Evolutionary conservation across 2,888 invertebrate genomes (phyloP).

Genomic region (Lissonota sp.): DNA sequence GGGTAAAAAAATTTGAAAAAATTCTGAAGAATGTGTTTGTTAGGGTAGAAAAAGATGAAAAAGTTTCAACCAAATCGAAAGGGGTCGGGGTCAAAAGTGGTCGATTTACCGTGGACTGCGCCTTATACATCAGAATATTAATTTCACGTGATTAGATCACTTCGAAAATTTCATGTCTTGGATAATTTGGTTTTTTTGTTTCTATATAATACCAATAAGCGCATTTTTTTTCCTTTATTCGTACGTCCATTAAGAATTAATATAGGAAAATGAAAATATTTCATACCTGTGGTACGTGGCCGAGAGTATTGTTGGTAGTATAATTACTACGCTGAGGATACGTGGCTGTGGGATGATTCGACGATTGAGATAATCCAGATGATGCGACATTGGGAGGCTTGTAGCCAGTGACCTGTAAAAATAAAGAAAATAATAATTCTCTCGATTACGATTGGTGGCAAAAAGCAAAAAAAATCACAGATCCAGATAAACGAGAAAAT

Average conservation of each 20-base stretch:
- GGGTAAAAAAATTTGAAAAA: no score
- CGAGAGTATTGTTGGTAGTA: constrained; percentile 77
- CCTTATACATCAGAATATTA: constrained; percentile 24
- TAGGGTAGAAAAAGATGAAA: no score
- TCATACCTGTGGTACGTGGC: constrained; percentile 80
- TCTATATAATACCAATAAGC: no score
- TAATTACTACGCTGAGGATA: constrained; percentile 80
- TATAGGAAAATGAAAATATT: constrained; percentile 13
- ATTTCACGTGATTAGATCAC: constrained; percentile 4
- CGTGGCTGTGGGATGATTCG: constrained; percentile 76
- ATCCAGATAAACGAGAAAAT: not conserved
- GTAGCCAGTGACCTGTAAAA: constrained; percentile 79
- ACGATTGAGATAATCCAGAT: constrained; percentile 76
- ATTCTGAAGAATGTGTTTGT: no score
- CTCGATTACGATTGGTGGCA: not conserved
- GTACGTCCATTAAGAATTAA: not conserved
- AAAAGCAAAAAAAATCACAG: not conserved
- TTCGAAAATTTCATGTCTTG: constrained; percentile 4
- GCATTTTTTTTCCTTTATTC: no score
- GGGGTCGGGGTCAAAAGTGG: no score
- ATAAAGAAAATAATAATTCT: constrained; percentile 17
- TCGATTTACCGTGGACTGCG: no score
- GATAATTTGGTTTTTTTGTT: not conserved
- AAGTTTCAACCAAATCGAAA: no score
- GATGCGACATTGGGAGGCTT: constrained; percentile 79